Conservation (phyloP, 2,888 invertebrate species). For the Buathra laborator region DNA sequence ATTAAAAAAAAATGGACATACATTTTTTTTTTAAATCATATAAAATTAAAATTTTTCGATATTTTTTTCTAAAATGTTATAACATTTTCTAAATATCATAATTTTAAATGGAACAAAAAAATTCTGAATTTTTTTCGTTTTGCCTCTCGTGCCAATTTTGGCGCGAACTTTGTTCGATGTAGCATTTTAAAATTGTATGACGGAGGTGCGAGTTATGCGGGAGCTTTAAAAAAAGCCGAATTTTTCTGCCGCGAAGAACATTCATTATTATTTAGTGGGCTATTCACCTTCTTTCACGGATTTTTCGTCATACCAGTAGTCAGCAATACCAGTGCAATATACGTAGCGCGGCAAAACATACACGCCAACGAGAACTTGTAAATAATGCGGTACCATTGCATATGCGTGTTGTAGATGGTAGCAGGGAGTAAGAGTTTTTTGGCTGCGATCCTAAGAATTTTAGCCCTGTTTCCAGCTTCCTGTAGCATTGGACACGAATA, state of each 20-base stretch:
- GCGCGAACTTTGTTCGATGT: too few species aligned
- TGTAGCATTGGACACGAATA: not conserved
- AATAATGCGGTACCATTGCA: conserved; percentile 30
- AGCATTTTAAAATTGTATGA: too few species aligned
- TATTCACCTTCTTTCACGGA: not conserved
- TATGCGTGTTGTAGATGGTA: not conserved
- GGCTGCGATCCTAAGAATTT: conserved; percentile 28
- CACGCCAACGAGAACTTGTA: conserved; percentile 22
- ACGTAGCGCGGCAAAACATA: not conserved
- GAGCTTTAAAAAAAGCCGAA: not conserved
- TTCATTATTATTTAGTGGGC: conserved; percentile 43
- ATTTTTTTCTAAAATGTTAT: too few species aligned
- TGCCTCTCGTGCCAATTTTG: too few species aligned
- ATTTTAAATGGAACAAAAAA: too few species aligned
- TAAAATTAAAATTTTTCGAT: too few species aligned
- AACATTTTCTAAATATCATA: too few species aligned
- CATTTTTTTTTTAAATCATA: too few species aligned
- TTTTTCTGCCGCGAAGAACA: not conserved
- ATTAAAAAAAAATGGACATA: too few species aligned
- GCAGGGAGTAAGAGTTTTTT: conserved; percentile 24
- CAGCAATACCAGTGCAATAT: not conserved
- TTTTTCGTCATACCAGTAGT: not conserved
- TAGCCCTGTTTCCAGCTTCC: conserved; percentile 13
- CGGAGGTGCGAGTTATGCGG: too few species aligned
- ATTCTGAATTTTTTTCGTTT: too few species aligned